Evolutionary conservation across 2,797 vertebrate species (phyloP).

Genomic region (Characodon lateralis): DNA sequence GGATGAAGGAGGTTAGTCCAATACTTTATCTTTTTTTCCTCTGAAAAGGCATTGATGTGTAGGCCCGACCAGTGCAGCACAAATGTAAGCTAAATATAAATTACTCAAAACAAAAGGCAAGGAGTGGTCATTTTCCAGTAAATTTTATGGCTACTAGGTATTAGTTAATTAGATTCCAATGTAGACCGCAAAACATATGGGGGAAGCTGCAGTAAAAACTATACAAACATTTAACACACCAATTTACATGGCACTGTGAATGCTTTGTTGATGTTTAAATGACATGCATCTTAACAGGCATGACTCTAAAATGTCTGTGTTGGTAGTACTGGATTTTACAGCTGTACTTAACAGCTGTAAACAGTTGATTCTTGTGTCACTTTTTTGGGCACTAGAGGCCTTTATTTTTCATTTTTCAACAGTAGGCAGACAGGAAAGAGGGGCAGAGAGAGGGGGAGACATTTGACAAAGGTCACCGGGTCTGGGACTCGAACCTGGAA

Average conservation of each 20-base stretch:
- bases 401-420: too few species aligned
- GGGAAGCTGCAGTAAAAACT: neutral
- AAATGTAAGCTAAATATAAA: neutral
- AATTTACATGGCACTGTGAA: neutral
- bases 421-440: too few species aligned
- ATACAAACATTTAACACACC: neutral
- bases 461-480: too few species aligned
- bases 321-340: neutral
- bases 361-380: too few species aligned
- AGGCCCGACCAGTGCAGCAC: neutral
- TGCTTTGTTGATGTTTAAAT: neutral
- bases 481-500: too few species aligned
- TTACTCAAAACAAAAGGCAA: neutral
- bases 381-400: too few species aligned
- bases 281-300: neutral
- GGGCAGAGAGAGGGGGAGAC: too few species aligned
- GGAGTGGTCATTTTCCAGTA: neutral
- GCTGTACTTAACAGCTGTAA: too few species aligned
- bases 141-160: neutral
- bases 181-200: neutral
- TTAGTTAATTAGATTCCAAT: neutral
- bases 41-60: neutral
- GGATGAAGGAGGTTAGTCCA: neutral
- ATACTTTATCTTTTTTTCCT: neutral
- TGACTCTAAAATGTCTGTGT: neutral